phyloP scores from a whole-genome alignment of 2,888 invertebrate genomes.

The Tenthredo livida region DNA sequence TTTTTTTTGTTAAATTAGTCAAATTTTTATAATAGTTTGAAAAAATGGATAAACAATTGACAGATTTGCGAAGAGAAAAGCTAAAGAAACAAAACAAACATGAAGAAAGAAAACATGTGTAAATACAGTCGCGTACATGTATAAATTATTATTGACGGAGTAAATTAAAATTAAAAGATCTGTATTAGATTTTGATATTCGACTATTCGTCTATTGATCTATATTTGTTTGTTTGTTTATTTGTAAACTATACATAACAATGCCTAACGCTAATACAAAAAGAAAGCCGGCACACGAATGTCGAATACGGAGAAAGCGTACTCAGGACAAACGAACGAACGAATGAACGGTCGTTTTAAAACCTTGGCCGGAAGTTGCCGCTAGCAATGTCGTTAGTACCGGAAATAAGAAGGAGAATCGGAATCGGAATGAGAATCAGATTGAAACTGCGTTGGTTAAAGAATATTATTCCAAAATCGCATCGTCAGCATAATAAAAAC shows the following conservation, averaged over 20 bases:
- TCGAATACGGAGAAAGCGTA: slow-evolving; percentile 40
- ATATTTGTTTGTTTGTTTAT: neutral
- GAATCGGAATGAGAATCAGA: neutral
- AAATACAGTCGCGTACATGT: neutral
- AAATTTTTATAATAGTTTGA: neutral
- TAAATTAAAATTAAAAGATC: neutral
- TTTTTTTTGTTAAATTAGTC: neutral
- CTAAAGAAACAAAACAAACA: too few species aligned
- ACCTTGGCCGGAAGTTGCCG: slow-evolving; percentile 17
- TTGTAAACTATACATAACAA: neutral
- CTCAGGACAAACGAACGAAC: slow-evolving; percentile 1
- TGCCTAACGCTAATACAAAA: slow-evolving; percentile 19
- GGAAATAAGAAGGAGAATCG: neutral
- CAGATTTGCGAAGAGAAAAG: neutral
- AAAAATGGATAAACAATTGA: neutral
- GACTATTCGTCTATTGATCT: neutral
- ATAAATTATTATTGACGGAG: neutral
- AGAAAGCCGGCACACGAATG: slow-evolving; percentile 28
- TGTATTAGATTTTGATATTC: too few species aligned
- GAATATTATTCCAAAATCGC: neutral
- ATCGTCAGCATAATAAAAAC: neutral
- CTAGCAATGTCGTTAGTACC: slow-evolving; percentile 34
- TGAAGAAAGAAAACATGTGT: neutral
- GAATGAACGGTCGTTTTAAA: slow-evolving; percentile 17
- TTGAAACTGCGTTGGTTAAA: neutral